phyloP scores from a whole-genome alignment of 2,113 vertebrate genomes.

The Todiramphus saurophagus region DNA sequence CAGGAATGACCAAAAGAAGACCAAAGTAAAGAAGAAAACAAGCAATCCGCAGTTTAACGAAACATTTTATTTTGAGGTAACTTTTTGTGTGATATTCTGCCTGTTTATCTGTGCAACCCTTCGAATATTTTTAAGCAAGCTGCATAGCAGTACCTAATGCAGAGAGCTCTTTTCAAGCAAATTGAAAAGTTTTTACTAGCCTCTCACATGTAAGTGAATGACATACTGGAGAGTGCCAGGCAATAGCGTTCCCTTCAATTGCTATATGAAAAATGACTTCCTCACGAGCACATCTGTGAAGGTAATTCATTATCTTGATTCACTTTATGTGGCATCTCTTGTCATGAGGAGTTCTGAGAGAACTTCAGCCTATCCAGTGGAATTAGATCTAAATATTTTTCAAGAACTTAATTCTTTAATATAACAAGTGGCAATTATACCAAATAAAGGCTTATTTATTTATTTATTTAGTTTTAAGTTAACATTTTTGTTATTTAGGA shows the following conservation, averaged over 20 bases:
- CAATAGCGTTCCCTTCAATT: background rate
- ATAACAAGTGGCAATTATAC: background rate
- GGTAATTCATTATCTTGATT: background rate
- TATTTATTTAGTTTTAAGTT: background rate
- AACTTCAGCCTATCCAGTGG: background rate
- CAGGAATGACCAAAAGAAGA: slow-evolving; percentile 98
- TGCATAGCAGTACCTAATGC: background rate
- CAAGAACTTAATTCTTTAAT: background rate
- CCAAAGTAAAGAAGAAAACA: slow-evolving; percentile 99
- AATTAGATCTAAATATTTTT: background rate
- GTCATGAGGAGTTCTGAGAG: background rate
- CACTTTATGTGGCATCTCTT: background rate
- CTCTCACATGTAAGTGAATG: background rate
- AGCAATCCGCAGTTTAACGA: slow-evolving; percentile 97
- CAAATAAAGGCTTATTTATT: background rate
- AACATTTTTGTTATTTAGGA: background rate
- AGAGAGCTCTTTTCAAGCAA: background rate
- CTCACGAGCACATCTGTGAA: background rate
- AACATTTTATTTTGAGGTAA: slow-evolving; percentile 96
- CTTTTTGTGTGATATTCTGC: slow-evolving; percentile 31
- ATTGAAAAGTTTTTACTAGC: background rate
- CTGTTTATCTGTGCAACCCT: background rate
- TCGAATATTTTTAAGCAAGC: background rate
- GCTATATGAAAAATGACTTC: background rate
- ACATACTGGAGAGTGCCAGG: background rate